Evolutionary conservation across 2,797 vertebrate species (phyloP), one percentile per base, ranked within the genome.

Genomic region (Carapus acus): DNA sequence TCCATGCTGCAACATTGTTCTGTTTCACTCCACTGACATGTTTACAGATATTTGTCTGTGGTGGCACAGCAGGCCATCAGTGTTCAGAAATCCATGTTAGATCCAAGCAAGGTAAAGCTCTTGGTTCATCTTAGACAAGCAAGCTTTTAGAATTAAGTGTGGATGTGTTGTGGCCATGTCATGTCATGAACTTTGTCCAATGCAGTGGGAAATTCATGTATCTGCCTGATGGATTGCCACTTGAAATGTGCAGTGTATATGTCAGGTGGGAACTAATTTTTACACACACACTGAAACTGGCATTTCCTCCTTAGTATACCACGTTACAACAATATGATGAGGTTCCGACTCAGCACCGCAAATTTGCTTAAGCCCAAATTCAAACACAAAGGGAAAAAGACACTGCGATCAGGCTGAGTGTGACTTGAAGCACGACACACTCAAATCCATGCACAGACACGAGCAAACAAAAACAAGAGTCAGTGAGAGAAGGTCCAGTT

Each of bases 381-480:
- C 69, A 79, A 82, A 77, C 76, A n/a, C n/a, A n/a, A n/a, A n/a
- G n/a, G n/a, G n/a, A n/a, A n/a, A n/a, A n/a, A n/a, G n/a, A n/a
- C n/a, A 76, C 52, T 43, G 62, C 62, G 78, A 64, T 79, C 76
- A 66, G 44, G n/a, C 42, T 67, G 15, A 29, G 58, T 67, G 63
- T 58, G 36, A 43, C 54, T 67, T 65, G 36, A 60, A 73, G 58
- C 70, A 75, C 46, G 77, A 69, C 81, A 81, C 82, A 61, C 79
- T 78, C 77, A 38, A 41, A 7, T 22, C 9, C 34, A 54, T 43
- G 46, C 24, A 34, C 21, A 58, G 54, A 39, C 46, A 27, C 50
- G 54, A 49, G 13, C 24, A 46, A 48, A 48, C 58, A 42, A 22
- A n/a, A 12, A 22, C 22, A 37, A 49, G 43, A 46, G 42, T 49